phyloP scores from a whole-genome alignment of 2,797 vertebrate genomes.

The Scolopax bukidnonensis region DNA sequence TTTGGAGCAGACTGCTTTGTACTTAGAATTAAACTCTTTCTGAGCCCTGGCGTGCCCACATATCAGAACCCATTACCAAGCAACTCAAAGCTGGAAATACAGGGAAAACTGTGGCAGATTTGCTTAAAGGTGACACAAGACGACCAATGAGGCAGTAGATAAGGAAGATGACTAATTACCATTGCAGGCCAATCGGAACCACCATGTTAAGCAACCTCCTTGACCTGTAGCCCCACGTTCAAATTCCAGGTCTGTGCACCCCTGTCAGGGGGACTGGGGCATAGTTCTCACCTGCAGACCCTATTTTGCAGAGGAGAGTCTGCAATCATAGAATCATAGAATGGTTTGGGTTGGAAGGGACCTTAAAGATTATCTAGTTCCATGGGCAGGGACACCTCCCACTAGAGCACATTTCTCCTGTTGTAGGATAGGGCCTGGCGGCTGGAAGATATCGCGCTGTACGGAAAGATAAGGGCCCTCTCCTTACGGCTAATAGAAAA shows the following conservation, averaged over 20 bases:
- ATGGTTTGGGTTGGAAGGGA: no score
- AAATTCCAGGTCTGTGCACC: not conserved
- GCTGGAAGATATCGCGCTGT: no score
- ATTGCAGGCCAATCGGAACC: not conserved
- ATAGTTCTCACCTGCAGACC: rapidly evolving
- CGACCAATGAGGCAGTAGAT: not conserved
- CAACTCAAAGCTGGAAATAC: not conserved
- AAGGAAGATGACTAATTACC: not conserved
- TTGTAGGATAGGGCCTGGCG: no score
- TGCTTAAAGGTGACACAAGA: not conserved
- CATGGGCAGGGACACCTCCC: no score
- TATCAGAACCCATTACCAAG: not conserved
- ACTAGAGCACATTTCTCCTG: no score
- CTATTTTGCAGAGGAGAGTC: not conserved
- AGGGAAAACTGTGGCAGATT: not conserved
- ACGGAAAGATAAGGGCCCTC: no score
- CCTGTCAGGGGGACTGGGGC: rapidly evolving
- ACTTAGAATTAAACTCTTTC: not conserved
- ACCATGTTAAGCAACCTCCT: not conserved
- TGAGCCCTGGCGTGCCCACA: not conserved
- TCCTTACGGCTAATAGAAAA: no score
- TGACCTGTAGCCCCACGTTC: not conserved
- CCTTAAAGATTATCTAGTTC: no score
- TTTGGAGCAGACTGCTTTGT: not conserved
- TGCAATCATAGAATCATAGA: not conserved